These are phyloP conservation scores for Pipistrellus pygmaeus DNA, from an alignment of 2,797 vertebrate genomes.

Conservation along the genomic window DNA sequence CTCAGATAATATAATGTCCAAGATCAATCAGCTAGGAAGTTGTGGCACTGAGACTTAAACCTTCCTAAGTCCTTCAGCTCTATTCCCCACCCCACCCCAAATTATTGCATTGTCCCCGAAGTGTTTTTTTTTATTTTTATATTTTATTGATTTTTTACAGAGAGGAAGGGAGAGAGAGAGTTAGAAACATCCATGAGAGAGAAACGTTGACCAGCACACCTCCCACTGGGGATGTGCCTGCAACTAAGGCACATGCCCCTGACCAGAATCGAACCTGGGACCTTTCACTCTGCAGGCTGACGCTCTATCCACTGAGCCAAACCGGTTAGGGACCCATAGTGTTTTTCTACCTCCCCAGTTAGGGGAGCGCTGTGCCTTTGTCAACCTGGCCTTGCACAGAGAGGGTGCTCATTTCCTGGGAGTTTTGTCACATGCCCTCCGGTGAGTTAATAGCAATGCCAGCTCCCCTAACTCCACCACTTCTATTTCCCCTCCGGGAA, in stretches of 20 bases:
- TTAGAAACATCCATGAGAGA: too few relatives aligned
- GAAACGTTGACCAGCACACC: too few relatives aligned
- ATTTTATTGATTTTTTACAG: too few relatives aligned
- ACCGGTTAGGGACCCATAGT: neutral
- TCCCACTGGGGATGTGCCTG: too few relatives aligned
- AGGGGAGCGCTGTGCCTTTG: neutral
- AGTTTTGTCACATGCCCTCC: neutral
- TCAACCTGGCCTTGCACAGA: neutral
- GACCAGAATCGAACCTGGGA: too few relatives aligned
- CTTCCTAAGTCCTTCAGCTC: conserved; percentile 34
- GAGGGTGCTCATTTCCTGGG: neutral
- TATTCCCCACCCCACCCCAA: neutral
- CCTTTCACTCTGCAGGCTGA: too few relatives aligned
- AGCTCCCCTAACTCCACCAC: conserved; percentile 30
- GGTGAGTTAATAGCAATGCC: conserved; percentile 36
- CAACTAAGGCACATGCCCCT: too few relatives aligned
- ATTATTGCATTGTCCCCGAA: neutral
- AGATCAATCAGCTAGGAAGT: neutral
- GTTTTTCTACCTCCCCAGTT: neutral
- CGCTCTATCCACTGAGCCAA: too few relatives aligned
- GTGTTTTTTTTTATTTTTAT: neutral
- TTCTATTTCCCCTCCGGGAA: conserved; percentile 65
- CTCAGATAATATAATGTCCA: neutral
- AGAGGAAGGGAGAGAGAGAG: too few relatives aligned
- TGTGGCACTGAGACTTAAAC: neutral